phyloP scores from a whole-genome alignment of 2,113 vertebrate genomes.

The Anser cygnoides region DNA sequence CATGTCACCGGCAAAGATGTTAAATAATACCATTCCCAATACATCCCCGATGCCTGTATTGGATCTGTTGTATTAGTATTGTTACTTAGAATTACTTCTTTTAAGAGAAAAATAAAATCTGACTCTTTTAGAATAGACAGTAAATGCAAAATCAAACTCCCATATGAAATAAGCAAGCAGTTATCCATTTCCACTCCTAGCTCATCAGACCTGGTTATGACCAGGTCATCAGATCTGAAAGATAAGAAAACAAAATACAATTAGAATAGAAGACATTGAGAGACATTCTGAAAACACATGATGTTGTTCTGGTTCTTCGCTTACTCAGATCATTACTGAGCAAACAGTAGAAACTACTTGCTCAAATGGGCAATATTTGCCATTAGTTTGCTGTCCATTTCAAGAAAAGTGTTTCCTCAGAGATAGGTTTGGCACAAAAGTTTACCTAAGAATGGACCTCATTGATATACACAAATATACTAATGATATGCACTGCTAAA shows the following conservation, averaged over 20 bases:
- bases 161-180: neutral
- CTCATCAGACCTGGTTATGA: neutral
- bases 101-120: neutral
- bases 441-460: neutral
- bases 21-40: too few relatives aligned
- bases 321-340: neutral
- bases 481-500: neutral
- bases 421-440: neutral
- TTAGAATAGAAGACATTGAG: neutral
- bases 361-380: neutral
- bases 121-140: neutral
- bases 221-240: neutral
- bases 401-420: neutral
- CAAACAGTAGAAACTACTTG: neutral
- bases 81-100: neutral
- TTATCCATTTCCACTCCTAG: neutral
- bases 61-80: neutral
- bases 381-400: neutral
- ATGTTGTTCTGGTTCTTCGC: neutral
- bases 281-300: neutral
- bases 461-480: neutral
- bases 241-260: neutral
- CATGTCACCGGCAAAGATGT: too few relatives aligned
- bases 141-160: neutral
- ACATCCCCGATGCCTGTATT: too few relatives aligned